Evolutionary conservation across 2,113 vertebrate species (phyloP), one percentile per base, ranked within the genome.

Genomic region (Bombycilla garrulus): DNA sequence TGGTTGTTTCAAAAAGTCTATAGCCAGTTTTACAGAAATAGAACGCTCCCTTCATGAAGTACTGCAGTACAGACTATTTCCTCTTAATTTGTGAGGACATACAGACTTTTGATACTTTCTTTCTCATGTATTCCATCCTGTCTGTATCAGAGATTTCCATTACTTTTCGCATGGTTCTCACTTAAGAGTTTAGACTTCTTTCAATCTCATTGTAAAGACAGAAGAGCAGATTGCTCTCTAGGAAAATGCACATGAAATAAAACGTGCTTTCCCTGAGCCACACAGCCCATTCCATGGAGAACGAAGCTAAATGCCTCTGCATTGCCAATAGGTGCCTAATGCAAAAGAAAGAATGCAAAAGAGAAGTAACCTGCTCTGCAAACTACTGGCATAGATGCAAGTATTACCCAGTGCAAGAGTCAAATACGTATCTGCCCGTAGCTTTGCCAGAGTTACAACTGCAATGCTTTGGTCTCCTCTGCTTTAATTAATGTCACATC

Each of bases 401-500:
- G 3, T 62, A 48, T 35, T 85, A 42, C 12, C n/a, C 42, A 62
- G 16, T 50, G 35, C 51, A 73, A 40, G 15, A 62, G 33, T 80
- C 64, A 90, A 83, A 93, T n/a, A 44, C 14, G 0, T n/a, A 70
- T 44, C 70, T 71, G 35, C 64, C 58, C 60, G 47, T 2, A 9
- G 58, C 60, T 95, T 90, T 91, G 74, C 44, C 81, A 67, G 74
- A 86, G 42, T 83, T 86, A 71, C 60, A 80, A 66, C 4, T 71
- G 21, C 19, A 73, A 88, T 48, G 71, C 35, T 86, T 95, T 85
- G 93, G 79, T 73, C 62, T 87, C 54, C 54, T 64, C 79, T 82
- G 58, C 54, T 82, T 88, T 66, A 90, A 91, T 94, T 72, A 93
- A 10, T 53, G 56, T 92, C 82, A 88, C 88, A 81, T 36, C 40